Base-by-base conservation (phyloP, 1,140 invertebrate genomes). In the Heterodera schachtii region DNA sequence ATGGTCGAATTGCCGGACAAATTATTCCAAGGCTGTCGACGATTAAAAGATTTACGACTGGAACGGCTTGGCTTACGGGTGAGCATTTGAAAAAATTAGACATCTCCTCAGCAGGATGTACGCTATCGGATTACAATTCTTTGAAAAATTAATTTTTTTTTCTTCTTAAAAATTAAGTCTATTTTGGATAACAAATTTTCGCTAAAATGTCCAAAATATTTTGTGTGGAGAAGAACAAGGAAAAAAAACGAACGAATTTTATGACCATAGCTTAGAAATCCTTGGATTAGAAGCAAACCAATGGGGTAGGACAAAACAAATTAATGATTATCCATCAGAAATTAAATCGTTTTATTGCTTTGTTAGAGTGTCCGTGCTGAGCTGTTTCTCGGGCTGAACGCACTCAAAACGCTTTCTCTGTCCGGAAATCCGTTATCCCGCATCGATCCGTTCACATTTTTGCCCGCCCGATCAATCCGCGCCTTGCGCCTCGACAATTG, bases 391-490 rank as follows among this genome's bases (percentile, higher is more conserved):
- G 83, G 83, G 16, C 82, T 84, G 13, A 57, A 79, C 13, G 64
- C 47, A 2, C 74, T 84, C 21, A 64, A 75, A 44, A 76, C 60
- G 13, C 82, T 84, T 3, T 19, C 41, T 31, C 31, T 84, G 44
- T 83, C 83, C 6, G 74, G 69, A 16, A 86, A 86, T 75, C 81
- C 84, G 9, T 13, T 84, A 1, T 13, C 49, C 11, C 21, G 57
- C 43, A 85, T 84, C 9, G 83, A 84, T 46, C 71, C 82, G 49
- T 84, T 84, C 71, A 70, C 83, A 19, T 86, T 84, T 47, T 81
- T 84, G 46, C 83, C 83, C 43, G 21, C 84, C 13, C 52, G 73
- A 16, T 83, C 44, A 49, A 71, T 84, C 16, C 49, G 47, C 6
- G 41, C 44, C 2, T 41, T 84, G 6, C 84, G 82, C 13, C n/a